A percentile compares a stretch with the other conserved stretches of the same genome.
Evolutionary conservation across 1,140 invertebrate genomes (phyloP).

Genomic region (Coelopa frigida): DNA sequence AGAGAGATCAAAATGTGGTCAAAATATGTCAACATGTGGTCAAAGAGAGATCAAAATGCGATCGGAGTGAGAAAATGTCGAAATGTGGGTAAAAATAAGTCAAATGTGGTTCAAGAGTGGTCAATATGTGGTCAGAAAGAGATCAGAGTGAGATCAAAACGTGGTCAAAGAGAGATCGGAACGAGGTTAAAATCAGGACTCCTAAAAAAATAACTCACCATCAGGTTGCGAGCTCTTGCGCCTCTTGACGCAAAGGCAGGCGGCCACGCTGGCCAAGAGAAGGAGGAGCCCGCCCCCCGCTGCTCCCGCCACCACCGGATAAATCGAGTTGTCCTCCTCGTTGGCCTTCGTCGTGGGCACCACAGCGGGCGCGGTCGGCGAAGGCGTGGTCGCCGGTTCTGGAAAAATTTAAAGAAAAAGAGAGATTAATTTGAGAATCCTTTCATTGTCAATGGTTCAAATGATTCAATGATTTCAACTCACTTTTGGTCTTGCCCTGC

Average conservation of each 20-base stretch:
- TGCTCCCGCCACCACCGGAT: slow-evolving; percentile 35
- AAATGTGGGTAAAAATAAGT: too few species aligned
- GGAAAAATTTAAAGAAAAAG: slow-evolving; percentile 14
- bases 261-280: slow-evolving; percentile 31
- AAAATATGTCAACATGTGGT: too few species aligned
- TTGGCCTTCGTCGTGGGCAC: slow-evolving; percentile 22
- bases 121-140: too few species aligned
- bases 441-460: not conserved
- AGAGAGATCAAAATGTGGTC: too few species aligned
- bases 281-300: slow-evolving; percentile 32
- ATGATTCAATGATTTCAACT: slow-evolving; percentile 27
- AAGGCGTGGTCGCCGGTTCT: slow-evolving; percentile 17
- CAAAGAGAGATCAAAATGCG: too few species aligned
- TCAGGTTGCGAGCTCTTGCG: slow-evolving; percentile 47
- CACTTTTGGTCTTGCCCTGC: slow-evolving; percentile 61
- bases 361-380: slow-evolving; percentile 14
- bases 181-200: too few species aligned
- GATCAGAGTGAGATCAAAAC: too few species aligned
- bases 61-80: too few species aligned
- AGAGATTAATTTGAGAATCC: not conserved
- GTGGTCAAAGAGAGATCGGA: too few species aligned
- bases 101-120: too few species aligned
- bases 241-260: slow-evolving; percentile 43
- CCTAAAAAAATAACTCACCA: slow-evolving; percentile 37
- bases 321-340: slow-evolving; percentile 30